These are phyloP conservation scores for Peromyscus californicus DNA, from an alignment of 2,113 vertebrate species.

Conservation along the genomic window DNA sequence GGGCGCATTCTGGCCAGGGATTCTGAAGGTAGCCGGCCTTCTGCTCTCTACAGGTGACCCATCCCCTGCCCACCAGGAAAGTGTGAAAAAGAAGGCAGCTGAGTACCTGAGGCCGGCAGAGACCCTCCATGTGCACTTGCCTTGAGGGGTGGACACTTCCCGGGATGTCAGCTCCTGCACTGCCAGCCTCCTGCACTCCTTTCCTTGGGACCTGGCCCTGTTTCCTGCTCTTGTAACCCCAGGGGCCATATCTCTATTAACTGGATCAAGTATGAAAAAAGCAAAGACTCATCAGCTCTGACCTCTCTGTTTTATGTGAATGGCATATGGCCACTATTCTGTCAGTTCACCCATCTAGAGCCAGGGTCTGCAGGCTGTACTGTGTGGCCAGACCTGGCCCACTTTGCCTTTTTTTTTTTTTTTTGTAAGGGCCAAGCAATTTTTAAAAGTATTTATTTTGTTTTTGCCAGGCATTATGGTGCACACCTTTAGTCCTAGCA, in stretches of 20 bases:
- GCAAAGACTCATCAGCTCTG: neutral
- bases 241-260: constrained; percentile 34
- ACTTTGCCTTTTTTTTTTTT: constrained; percentile 12
- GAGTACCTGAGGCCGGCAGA: constrained; percentile 93
- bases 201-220: neutral
- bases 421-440: neutral
- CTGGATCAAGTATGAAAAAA: constrained; percentile 64
- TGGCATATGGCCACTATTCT: neutral
- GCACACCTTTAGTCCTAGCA: neutral
- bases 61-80: constrained; percentile 87
- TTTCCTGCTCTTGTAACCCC: neutral
- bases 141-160: constrained; percentile 3
- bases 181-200: constrained; percentile 54
- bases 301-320: neutral
- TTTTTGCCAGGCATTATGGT: neutral
- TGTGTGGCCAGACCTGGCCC: neutral
- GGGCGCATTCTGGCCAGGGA: neutral
- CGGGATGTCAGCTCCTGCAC: constrained; percentile 54
- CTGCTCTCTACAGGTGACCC: constrained; percentile 88
- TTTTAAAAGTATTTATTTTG: neutral
- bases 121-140: constrained; percentile 87
- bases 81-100: constrained; percentile 91
- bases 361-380: neutral
- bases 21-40: neutral
- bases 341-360: neutral